Evolutionary conservation across 1,140 invertebrate genomes (phyloP).

Genomic region (Lethrus apterus): DNA sequence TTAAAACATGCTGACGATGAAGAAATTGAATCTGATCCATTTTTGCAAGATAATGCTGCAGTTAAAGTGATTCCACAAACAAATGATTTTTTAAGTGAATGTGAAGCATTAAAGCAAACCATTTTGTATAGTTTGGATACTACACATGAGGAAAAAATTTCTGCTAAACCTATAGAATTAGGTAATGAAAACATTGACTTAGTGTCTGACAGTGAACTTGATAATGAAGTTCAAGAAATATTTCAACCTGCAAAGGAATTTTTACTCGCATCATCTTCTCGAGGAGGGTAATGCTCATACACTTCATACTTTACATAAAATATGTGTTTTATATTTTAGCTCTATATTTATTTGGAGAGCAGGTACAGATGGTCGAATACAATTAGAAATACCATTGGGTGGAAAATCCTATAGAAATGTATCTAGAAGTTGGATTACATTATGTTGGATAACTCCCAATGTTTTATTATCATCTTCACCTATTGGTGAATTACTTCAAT

Average conservation of each 20-base stretch:
- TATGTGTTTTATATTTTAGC: constrained; percentile 27
- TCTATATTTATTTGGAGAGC: constrained; percentile 50
- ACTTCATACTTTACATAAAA: constrained; percentile 1
- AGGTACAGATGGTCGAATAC: constrained; percentile 47
- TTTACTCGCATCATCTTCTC: constrained; percentile 48
- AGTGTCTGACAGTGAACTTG: not conserved
- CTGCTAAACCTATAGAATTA: not conserved
- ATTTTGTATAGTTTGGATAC: too few relatives aligned
- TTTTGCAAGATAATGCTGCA: constrained; percentile 31
- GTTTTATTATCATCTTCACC: constrained; percentile 43
- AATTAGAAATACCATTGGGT: constrained; percentile 36
- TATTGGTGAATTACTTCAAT: constrained; percentile 49
- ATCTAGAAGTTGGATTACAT: constrained; percentile 41
- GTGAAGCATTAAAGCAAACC: too few relatives aligned
- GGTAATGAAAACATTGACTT: not conserved
- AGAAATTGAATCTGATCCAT: too few relatives aligned
- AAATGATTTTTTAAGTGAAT: constrained; percentile 26
- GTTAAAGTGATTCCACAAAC: constrained; percentile 35
- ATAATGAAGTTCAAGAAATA: constrained; percentile 8
- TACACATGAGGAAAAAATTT: too few relatives aligned
- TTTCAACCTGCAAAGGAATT: constrained; percentile 36
- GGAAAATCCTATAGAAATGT: constrained; percentile 5
- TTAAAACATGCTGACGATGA: constrained; percentile 23
- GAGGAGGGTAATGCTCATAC: constrained; percentile 38
- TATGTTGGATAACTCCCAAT: constrained; percentile 50